phyloP scores from a whole-genome alignment of 2,113 vertebrate genomes.

The Pelvicachromis taeniatus region DNA sequence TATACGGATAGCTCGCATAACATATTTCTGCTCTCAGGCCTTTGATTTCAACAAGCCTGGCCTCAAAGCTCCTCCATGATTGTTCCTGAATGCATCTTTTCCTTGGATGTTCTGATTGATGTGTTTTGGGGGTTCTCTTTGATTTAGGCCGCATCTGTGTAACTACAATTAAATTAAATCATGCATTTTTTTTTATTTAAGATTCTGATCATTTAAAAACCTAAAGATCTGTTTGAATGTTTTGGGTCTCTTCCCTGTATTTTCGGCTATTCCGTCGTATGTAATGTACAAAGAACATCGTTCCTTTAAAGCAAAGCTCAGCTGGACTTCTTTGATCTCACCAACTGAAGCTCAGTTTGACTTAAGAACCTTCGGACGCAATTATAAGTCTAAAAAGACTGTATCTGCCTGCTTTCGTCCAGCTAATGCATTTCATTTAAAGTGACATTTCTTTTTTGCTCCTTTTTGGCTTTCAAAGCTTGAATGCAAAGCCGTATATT shows the following conservation, averaged over 20 bases:
- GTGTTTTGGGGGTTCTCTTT: conserved; percentile 78
- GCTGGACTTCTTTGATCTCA: conserved; percentile 79
- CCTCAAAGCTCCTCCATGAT: conserved; percentile 77
- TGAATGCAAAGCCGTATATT: conserved; percentile 47
- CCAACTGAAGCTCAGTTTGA: conserved; percentile 72
- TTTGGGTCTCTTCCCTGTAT: conserved; percentile 57
- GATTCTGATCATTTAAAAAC: conserved; percentile 30
- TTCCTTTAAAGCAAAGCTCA: conserved; percentile 61
- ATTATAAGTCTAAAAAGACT: conserved; percentile 48
- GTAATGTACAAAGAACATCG: conserved; percentile 40
- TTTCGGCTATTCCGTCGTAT: conserved; percentile 33
- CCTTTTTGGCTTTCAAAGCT: conserved; percentile 52
- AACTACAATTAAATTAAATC: neutral
- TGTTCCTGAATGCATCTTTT: conserved; percentile 74
- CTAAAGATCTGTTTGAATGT: conserved; percentile 47
- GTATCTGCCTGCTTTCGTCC: conserved; percentile 56
- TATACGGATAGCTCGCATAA: conserved; percentile 43
- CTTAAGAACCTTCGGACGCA: conserved; percentile 71
- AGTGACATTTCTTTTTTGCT: conserved; percentile 48
- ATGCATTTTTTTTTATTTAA: neutral
- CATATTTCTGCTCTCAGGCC: conserved; percentile 64
- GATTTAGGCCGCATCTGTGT: conserved; percentile 67
- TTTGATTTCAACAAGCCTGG: conserved; percentile 83
- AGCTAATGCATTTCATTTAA: conserved; percentile 45
- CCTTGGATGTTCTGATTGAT: conserved; percentile 81